phyloP scores from a whole-genome alignment of 1,140 invertebrate species.

The Microplitis demolitor region DNA sequence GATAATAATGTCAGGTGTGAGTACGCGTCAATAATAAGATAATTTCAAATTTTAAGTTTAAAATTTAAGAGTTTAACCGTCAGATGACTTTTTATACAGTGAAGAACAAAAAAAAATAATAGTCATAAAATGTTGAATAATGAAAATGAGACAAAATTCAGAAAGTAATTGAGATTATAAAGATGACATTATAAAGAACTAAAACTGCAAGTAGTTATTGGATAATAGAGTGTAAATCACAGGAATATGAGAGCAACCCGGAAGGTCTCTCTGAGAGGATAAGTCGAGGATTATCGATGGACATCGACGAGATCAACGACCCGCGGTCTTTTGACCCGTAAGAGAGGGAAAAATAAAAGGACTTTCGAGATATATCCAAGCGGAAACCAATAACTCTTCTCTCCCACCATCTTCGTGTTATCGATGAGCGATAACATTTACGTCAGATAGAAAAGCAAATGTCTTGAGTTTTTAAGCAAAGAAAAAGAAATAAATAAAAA shows the following conservation, averaged over 20 bases:
- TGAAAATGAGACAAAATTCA: neutral
- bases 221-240: conserved; percentile 42
- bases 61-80: too few species aligned
- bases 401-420: neutral
- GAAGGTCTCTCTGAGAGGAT: conserved; percentile 11
- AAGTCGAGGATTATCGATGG: conserved; percentile 28
- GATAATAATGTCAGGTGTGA: conserved; percentile 33
- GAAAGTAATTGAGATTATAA: neutral
- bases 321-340: conserved; percentile 3
- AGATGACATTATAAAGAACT: neutral
- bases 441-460: neutral
- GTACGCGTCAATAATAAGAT: conserved; percentile 33
- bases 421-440: neutral
- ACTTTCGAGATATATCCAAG: conserved; percentile 5
- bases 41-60: conserved; percentile 34
- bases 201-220: conserved; percentile 24
- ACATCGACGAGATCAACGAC: conserved; percentile 27
- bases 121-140: neutral
- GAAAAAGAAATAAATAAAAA: neutral
- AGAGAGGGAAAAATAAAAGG: neutral
- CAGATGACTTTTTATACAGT: too few species aligned
- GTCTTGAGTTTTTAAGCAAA: neutral
- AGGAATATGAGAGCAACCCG: conserved; percentile 1
- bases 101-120: too few species aligned
- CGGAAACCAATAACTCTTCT: conserved; percentile 17